Conservation (phyloP, 2,113 vertebrate genomes). For the Polypterus bichir region DNA sequence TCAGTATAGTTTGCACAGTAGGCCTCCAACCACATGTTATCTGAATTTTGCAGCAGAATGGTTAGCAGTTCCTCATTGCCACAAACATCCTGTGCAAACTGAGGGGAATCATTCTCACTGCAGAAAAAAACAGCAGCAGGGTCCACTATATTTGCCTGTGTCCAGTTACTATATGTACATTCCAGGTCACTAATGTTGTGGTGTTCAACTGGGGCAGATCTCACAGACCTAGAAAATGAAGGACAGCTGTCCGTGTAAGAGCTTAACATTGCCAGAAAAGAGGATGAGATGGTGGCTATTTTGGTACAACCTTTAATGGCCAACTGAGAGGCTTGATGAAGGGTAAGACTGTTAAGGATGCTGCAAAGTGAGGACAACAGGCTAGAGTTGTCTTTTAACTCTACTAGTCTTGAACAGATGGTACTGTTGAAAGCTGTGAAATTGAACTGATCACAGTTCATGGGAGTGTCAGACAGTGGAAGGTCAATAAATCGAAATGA, state of each 20-base stretch:
- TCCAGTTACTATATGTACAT: slow-evolving; percentile 49
- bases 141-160: slow-evolving; percentile 17
- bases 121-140: slow-evolving; percentile 45
- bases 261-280: slow-evolving; percentile 23
- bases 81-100: slow-evolving; percentile 46
- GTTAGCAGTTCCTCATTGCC: slow-evolving; percentile 29
- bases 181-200: slow-evolving; percentile 37
- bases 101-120: slow-evolving; percentile 35
- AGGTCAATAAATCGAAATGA: slow-evolving; percentile 4
- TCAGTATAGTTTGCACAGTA: slow-evolving; percentile 42
- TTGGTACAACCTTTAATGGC: slow-evolving; percentile 41
- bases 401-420: slow-evolving; percentile 27
- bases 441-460: slow-evolving; percentile 30
- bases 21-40: slow-evolving; percentile 46
- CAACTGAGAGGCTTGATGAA: slow-evolving; percentile 23
- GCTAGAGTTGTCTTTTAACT: slow-evolving; percentile 6
- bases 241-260: slow-evolving; percentile 12
- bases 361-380: slow-evolving; percentile 33
- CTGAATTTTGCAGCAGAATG: slow-evolving; percentile 32
- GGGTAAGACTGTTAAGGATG: slow-evolving; percentile 29
- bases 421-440: slow-evolving; percentile 41
- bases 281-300: slow-evolving; percentile 23
- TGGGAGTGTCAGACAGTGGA: neutral
- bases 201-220: slow-evolving; percentile 17
- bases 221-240: slow-evolving; percentile 13